Conservation (phyloP, 2,888 invertebrate genomes). For the Erynnis tages region DNA sequence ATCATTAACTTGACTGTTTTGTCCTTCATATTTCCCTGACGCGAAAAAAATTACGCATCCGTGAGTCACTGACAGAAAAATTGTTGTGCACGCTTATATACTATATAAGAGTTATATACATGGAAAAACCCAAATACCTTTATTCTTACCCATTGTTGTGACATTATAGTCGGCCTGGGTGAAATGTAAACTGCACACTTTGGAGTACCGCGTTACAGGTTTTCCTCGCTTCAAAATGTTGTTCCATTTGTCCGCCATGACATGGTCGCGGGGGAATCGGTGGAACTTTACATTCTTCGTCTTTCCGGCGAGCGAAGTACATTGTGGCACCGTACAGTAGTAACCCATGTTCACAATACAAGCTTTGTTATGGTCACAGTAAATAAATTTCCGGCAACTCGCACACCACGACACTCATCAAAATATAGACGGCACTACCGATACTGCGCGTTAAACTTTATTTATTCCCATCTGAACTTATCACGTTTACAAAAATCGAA, state of each 20-base stretch:
- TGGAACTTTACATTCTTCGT: conserved; percentile 79
- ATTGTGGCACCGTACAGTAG: conserved; percentile 79
- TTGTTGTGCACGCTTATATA: conserved; percentile 41
- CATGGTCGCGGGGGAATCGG: conserved; percentile 67
- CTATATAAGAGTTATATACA: conserved; percentile 37
- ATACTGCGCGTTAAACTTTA: conserved; percentile 38
- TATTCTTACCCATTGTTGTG: conserved; percentile 79
- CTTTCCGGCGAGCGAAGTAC: conserved; percentile 78
- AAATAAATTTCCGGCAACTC: conserved; percentile 39
- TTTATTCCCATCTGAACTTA: conserved; percentile 69
- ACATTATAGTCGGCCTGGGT: conserved; percentile 73
- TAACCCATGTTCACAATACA: conserved; percentile 60
- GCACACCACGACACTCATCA: conserved; percentile 41
- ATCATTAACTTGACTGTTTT: not conserved
- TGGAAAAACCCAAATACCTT: conserved; percentile 74
- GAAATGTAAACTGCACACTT: conserved; percentile 77
- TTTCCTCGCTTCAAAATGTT: conserved; percentile 69
- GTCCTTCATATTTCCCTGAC: conserved; percentile 1
- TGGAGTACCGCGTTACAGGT: conserved; percentile 76
- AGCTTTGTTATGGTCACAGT: conserved; percentile 49
- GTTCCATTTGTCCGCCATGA: conserved; percentile 73
- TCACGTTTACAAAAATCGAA: conserved; percentile 75
- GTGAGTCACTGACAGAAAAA: conserved; percentile 53
- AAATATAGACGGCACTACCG: conserved; percentile 35
- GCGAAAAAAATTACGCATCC: conserved; percentile 25